Base-by-base conservation (phyloP, 2,797 vertebrate genomes). In the Momotus momota region DNA sequence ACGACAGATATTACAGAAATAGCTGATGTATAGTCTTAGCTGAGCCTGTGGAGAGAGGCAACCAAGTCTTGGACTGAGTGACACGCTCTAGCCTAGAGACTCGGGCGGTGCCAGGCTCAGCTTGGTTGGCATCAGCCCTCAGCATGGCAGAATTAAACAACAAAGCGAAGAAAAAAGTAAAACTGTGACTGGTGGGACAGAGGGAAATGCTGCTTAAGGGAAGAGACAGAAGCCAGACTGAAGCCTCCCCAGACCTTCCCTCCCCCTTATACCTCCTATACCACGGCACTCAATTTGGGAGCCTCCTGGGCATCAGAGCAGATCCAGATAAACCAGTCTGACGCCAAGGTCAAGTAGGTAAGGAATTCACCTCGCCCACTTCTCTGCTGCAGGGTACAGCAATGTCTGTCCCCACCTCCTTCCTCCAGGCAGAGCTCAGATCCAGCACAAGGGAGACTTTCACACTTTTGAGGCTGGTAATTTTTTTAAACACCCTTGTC, bases 241-340 rank as follows among this genome's bases (percentile, higher is more conserved):
- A 46, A 81, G 55, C 19, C 49, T 51, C 41, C 66, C 1, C 1
- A 87, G 70, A 82, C 15, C 11, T 93, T 72, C 15, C 4, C 12
- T 35, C 43, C 33, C 4, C 31, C 52, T 71, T 77, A 25, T 16
- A 67, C 45, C 48, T 90, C 38, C 29, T 25, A 55, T 40, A 75
- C 33, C 35, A 62, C 4, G 40, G 8, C 29, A 66, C 10, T 81
- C 49, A 49, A 11, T 73, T 33, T 79, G 66, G 78, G 43, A 84
- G 40, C 51, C 86, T 84, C 29, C n/a, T 23, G 57, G 64, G 75
- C 88, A 86, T 70, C 75, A 46, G 45, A 79, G 41, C 2, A 7
- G 69, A 80, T 65, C 38, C 48, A 71, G 31, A 81, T 60, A 71
- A 95, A 27, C 70, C 86, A 90, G 90, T 69, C 88, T 84, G 87